Evolutionary conservation across 2,113 vertebrate species (phyloP).

Genomic region (Microcebus murinus): DNA sequence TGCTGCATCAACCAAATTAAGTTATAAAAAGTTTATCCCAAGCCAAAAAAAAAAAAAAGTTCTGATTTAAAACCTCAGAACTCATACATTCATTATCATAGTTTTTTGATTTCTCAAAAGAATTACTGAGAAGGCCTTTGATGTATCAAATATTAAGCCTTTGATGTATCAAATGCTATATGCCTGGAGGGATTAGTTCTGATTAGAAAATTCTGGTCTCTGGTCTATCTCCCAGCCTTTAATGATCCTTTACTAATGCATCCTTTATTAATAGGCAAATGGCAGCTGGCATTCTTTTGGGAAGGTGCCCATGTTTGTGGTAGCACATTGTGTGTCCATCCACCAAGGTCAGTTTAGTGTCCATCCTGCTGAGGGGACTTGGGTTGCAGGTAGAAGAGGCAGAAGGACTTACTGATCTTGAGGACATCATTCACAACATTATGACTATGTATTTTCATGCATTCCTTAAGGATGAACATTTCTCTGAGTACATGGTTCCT

Average conservation of each 20-base stretch:
- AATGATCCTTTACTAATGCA: neutral
- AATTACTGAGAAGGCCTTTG: slow-evolving; percentile 73
- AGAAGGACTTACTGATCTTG: neutral
- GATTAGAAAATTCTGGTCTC: slow-evolving; percentile 54
- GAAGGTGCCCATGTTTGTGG: fast-evolving
- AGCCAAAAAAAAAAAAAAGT: slow-evolving; percentile 19
- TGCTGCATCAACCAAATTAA: slow-evolving; percentile 20
- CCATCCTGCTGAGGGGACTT: neutral
- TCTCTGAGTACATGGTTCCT: neutral
- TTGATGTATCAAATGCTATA: slow-evolving; percentile 56
- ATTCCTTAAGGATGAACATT: neutral
- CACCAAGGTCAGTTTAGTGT: neutral
- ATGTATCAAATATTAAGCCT: slow-evolving; percentile 75
- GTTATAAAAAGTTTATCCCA: slow-evolving; percentile 62
- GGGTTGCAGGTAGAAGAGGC: neutral
- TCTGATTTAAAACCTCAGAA: slow-evolving; percentile 53
- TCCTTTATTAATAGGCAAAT: neutral
- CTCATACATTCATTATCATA: slow-evolving; percentile 68
- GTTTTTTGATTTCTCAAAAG: slow-evolving; percentile 71
- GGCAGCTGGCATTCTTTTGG: neutral
- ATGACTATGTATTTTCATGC: neutral
- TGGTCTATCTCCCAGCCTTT: neutral
- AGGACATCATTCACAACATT: neutral
- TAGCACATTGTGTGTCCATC: too few relatives aligned
- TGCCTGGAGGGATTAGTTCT: slow-evolving; percentile 74